Evolutionary conservation across 2,797 vertebrate species (phyloP), one percentile per base, ranked within the genome.

Genomic region (Urophycis tenuis): DNA sequence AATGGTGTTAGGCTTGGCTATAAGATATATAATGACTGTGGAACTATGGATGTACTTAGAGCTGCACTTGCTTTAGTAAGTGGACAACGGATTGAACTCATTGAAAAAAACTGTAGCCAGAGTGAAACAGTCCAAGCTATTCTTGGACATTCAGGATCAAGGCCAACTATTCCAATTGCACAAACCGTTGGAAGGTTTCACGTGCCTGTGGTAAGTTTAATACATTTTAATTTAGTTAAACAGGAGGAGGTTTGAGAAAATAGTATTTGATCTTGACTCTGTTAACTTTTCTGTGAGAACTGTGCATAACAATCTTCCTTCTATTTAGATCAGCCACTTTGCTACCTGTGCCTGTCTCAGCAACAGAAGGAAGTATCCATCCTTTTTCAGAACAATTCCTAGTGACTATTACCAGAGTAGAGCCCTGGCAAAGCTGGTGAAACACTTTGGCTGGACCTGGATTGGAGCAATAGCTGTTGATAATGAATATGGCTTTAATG

Each of bases 361-460:
- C 83, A 90, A 93, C 82, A 92, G 91, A 73, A 89, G 86, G 76
- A 82, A 87, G 73, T 93, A 91, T 29, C 92, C 92, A 0, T 92
- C 91, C 5, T 94, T 94, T 88, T 94, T 92, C 84, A 86, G 92
- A 88, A 94, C 93, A 5, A 92, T 94, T 75, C 91, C 93, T 33
- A 94, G 92, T 73, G 93, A 94, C 84, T 88, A 89, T 79, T 92
- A 93, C 83, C 93, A 94, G 84, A 93, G 91, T 81, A 90, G 82
- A 89, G 92, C 92, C 25, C 81, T 94, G 73, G 93, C 92, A 64
- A 87, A 91, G 84, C 86, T 94, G 36, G 86, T 94, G 49, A 92
- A 75, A 73, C 82, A 92, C 78, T 91, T 93, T 81, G 90, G 91
- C 35, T 94, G 93, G 93, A 91, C 87, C 7, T 94, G 93, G 93